Conservation (phyloP, 2,888 invertebrate species). For the Ectobius pallidus region DNA sequence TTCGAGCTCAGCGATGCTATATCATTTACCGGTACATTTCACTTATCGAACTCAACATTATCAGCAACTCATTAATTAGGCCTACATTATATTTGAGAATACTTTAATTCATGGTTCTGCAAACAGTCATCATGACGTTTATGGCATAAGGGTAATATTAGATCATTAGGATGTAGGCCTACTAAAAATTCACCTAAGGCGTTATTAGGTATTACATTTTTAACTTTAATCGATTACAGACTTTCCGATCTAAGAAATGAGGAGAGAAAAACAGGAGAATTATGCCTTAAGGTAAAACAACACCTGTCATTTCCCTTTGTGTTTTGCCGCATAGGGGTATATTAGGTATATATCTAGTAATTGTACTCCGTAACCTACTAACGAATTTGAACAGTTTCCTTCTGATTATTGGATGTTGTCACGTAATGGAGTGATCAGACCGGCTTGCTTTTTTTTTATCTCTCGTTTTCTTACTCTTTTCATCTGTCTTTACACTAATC, state of each 20-base stretch:
- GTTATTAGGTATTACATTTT: too few species aligned
- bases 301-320: background rate
- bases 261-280: background rate
- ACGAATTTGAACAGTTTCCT: background rate
- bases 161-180: too few species aligned
- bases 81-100: too few species aligned
- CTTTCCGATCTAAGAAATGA: background rate
- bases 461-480: background rate
- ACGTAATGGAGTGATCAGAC: conserved; percentile 9
- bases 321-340: background rate
- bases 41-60: too few species aligned
- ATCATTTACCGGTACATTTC: too few species aligned
- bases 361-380: background rate
- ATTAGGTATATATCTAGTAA: background rate
- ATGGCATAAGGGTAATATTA: too few species aligned
- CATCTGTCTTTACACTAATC: too few species aligned
- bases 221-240: background rate
- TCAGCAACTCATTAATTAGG: too few species aligned
- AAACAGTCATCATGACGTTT: too few species aligned
- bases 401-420: background rate
- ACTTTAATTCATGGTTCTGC: too few species aligned
- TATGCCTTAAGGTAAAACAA: background rate
- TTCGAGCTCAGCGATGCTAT: too few species aligned
- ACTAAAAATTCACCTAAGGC: too few species aligned
- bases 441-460: background rate